Evolutionary conservation across 2,888 invertebrate species (phyloP).

Genomic region (Chorisops tibialis): DNA sequence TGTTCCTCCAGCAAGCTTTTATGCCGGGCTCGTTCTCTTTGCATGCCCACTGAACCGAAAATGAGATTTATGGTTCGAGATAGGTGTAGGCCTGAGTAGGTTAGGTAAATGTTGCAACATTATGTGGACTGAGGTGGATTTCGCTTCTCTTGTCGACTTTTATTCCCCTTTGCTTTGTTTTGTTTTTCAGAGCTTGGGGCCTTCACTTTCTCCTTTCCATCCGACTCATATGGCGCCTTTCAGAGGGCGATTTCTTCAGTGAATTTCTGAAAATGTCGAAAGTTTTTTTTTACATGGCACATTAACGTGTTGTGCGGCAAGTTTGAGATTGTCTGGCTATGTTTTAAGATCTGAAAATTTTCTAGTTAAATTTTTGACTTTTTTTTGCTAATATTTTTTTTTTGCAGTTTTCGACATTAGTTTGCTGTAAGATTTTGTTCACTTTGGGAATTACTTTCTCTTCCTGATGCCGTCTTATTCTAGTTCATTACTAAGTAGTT

Average conservation of each 20-base stretch:
- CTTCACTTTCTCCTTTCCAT: not conserved
- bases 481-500: not conserved
- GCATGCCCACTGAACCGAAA: slow-evolving; percentile 10
- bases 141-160: not conserved
- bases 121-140: too few relatives aligned
- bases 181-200: not conserved
- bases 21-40: not conserved
- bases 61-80: slow-evolving; percentile 1
- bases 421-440: too few relatives aligned
- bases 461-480: slow-evolving; percentile 2
- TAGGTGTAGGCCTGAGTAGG: not conserved
- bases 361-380: too few relatives aligned
- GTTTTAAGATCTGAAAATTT: too few relatives aligned
- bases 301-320: too few relatives aligned
- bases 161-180: not conserved
- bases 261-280: not conserved
- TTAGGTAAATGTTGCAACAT: not conserved
- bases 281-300: too few relatives aligned
- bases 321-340: too few relatives aligned
- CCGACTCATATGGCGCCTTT: not conserved
- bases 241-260: not conserved
- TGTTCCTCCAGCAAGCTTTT: not conserved
- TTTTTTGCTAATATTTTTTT: too few relatives aligned
- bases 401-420: too few relatives aligned
- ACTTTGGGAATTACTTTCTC: slow-evolving; percentile 10